Base-by-base conservation (phyloP, 1,140 invertebrate genomes). In the Parasteatoda tepidariorum region DNA sequence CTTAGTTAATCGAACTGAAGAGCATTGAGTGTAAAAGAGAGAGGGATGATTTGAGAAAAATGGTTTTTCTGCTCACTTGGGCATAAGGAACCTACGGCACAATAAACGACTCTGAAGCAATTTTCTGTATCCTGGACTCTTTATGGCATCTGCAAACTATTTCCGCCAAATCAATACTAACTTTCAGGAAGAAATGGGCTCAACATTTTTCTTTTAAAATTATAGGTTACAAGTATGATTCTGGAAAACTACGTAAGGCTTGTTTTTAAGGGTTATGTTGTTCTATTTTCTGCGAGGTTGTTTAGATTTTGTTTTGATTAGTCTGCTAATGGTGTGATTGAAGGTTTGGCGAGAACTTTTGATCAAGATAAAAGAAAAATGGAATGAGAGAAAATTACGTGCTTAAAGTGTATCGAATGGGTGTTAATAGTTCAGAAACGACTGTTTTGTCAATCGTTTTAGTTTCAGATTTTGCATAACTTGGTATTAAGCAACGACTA, bases 281-380 rank as follows among this genome's bases (percentile, higher is more conserved):
- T 18, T 48, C 38, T 4, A 48, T 48, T 57, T 30, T 57, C 18
- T 18, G 55, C 41, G 68, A 55, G 48, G 13, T 24, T n/a, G 24
- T 57, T 57, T n/a, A 38, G 41, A 71, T 57, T n/a, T n/a, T n/a
- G 68, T 71, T 71, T 71, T 71, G 41, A 71, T 71, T 71, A 71
- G 68, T 30, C 55, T 24, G 30, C 41, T 55, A 57, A 57, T 57
- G 48, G 68, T 30, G 11, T 26, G 30, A 18, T 71, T 26, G 26
- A 24, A 31, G 31, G 55, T 48, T 57, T 38, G n/a, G 30, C 68
- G 48, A 48, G 55, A 71, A 71, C 48, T 71, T 71, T 71, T 13
- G n/a, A 55, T 54, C 41, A 48, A 2, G 38, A 48, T 48, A 48
- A 48, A 18, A 48, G 18, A 48, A 48, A 48, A 13, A 4, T 48